Percentiles rank a stretch among this genome's conserved stretches.
Conservation (phyloP, 2,113 vertebrate species). For the Sporophila hypoxantha region DNA sequence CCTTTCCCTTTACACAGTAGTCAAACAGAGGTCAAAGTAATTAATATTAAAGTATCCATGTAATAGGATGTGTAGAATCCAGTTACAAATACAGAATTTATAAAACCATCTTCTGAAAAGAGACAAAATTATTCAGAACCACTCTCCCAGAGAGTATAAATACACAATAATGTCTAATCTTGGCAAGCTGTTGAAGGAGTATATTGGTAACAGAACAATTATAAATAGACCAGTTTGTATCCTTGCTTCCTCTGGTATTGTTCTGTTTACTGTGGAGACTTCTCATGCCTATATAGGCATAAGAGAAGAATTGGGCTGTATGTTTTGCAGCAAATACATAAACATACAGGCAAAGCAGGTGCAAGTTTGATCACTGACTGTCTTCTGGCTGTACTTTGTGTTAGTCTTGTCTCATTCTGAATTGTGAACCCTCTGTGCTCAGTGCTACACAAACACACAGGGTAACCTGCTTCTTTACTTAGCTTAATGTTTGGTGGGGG, state of each 20-base stretch:
- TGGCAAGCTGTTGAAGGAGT: neutral
- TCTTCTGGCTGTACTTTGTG: neutral
- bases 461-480: neutral
- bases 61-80: neutral
- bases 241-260: neutral
- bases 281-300: neutral
- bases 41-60: neutral
- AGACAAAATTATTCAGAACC: neutral
- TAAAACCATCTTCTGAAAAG: neutral
- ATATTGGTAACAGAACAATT: neutral
- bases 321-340: neutral
- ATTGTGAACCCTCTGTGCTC: neutral
- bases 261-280: neutral
- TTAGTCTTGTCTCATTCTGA: neutral
- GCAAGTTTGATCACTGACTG: neutral
- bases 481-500: neutral
- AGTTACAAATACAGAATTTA: slow-evolving; percentile 2
- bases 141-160: neutral
- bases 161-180: neutral
- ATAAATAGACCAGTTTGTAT: neutral
- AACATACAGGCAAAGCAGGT: neutral
- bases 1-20: neutral
- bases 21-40: slow-evolving; percentile 1
- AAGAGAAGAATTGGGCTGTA: neutral
- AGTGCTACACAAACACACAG: neutral